phyloP scores from a whole-genome alignment of 2,888 invertebrate species.

The Andrena minutula region DNA sequence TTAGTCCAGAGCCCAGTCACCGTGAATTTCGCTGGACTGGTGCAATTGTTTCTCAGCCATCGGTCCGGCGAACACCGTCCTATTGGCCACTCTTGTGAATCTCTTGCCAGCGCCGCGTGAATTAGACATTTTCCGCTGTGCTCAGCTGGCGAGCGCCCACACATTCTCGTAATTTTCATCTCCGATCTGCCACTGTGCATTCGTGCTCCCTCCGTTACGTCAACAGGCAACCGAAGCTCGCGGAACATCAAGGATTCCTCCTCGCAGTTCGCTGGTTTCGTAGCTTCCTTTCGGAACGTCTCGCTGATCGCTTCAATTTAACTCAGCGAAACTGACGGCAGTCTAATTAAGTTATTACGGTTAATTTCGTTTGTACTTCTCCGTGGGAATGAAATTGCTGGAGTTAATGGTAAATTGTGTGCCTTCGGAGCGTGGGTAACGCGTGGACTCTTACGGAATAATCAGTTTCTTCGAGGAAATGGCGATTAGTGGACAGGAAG shows the following conservation, averaged over 20 bases:
- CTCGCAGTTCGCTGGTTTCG: not conserved
- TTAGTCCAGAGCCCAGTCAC: conserved; percentile 72
- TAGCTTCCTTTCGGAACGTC: not conserved
- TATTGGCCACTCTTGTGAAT: conserved; percentile 60
- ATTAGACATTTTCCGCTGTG: conserved; percentile 52
- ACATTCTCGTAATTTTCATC: conserved; percentile 39
- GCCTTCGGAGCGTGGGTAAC: not conserved
- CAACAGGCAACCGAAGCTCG: not conserved
- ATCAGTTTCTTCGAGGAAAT: conserved; percentile 9
- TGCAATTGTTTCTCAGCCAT: conserved; percentile 70
- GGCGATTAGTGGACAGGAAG: not conserved
- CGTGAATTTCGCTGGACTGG: conserved; percentile 58
- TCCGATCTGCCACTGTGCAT: conserved; percentile 6
- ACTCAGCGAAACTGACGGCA: not conserved
- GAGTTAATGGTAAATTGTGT: not conserved
- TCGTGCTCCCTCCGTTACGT: conserved; percentile 5
- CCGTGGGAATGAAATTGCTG: not conserved
- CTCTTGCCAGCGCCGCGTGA: conserved; percentile 28
- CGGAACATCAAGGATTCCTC: not conserved
- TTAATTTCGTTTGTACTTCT: conserved; percentile 13
- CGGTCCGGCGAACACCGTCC: conserved; percentile 53
- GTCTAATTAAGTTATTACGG: conserved; percentile 19
- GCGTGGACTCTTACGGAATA: not conserved
- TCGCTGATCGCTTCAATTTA: conserved; percentile 4
- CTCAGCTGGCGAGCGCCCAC: conserved; percentile 45